A percentile compares a stretch with the other conserved stretches of the same genome.
Conservation (phyloP, 2,888 invertebrate species). For the Cheilosia impressa region DNA sequence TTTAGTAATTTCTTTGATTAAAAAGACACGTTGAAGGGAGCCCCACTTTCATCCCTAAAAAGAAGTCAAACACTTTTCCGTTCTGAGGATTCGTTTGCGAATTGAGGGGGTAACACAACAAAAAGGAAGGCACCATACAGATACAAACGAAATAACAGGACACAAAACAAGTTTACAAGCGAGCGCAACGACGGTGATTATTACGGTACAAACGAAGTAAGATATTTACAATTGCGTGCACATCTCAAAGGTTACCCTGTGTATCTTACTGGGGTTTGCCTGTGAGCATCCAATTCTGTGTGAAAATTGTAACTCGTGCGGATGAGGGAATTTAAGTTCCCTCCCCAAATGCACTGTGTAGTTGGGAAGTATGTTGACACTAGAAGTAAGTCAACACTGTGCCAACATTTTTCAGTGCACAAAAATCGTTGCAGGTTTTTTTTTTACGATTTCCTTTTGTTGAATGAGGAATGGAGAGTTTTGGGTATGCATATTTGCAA, state of each 20-base stretch:
- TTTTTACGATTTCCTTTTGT: background rate
- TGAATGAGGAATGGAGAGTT: no score
- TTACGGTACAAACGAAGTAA: background rate
- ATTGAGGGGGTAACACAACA: background rate
- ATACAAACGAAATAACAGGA: background rate
- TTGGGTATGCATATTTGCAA: no score
- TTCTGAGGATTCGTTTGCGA: background rate
- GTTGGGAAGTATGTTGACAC: background rate
- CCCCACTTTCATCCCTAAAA: conserved; percentile 12
- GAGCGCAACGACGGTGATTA: background rate
- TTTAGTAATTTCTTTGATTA: conserved; percentile 21
- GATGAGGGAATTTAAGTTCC: conserved; percentile 15
- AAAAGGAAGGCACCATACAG: background rate
- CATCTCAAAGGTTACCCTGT: background rate
- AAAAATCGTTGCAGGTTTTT: background rate
- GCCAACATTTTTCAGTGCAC: background rate
- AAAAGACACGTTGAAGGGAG: conserved; percentile 23
- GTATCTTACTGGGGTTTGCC: conserved; percentile 16
- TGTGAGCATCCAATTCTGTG: conserved; percentile 55
- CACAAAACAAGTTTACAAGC: background rate
- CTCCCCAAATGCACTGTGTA: background rate
- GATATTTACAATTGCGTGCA: no score
- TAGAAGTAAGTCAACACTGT: background rate
- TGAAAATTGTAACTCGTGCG: conserved; percentile 62
- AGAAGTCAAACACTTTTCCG: background rate